phyloP scores from a whole-genome alignment of 2,113 vertebrate species.

The Monarcha castaneiventris region DNA sequence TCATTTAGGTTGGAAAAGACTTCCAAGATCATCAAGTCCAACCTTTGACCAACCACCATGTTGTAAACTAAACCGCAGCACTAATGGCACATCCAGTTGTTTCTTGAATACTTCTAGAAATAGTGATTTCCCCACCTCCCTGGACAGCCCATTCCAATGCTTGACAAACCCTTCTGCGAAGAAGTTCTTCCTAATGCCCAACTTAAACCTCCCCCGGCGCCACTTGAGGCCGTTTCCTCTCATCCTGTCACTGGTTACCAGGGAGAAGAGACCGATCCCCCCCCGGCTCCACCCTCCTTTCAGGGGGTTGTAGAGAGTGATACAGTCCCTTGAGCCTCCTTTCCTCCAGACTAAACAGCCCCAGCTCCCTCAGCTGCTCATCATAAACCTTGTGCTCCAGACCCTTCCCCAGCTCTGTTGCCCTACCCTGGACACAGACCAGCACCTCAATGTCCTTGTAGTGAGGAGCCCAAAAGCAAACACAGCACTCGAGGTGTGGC shows the following conservation, averaged over 20 bases:
- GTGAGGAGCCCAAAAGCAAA: neutral
- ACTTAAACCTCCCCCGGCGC: neutral
- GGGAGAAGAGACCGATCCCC: accelerated
- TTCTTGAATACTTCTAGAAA: neutral
- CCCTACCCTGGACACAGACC: accelerated
- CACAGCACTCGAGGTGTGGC: too few species aligned
- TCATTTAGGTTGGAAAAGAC: neutral
- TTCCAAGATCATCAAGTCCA: neutral
- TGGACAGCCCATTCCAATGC: neutral
- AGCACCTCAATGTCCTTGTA: neutral
- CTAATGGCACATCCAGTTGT: accelerated
- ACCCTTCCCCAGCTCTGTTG: accelerated
- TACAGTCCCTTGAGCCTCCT: too few species aligned
- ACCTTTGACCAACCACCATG: neutral
- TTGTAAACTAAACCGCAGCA: neutral
- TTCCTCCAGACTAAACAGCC: neutral
- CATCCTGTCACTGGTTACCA: neutral
- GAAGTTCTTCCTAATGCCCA: neutral
- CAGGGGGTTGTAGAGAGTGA: accelerated
- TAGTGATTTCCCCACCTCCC: neutral
- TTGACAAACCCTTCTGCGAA: neutral
- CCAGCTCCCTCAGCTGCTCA: neutral
- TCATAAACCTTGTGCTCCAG: neutral
- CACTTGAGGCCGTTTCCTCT: neutral
- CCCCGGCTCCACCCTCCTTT: neutral